Base-by-base conservation (phyloP, 2,113 vertebrate species). In the Melanerpes formicivorus region DNA sequence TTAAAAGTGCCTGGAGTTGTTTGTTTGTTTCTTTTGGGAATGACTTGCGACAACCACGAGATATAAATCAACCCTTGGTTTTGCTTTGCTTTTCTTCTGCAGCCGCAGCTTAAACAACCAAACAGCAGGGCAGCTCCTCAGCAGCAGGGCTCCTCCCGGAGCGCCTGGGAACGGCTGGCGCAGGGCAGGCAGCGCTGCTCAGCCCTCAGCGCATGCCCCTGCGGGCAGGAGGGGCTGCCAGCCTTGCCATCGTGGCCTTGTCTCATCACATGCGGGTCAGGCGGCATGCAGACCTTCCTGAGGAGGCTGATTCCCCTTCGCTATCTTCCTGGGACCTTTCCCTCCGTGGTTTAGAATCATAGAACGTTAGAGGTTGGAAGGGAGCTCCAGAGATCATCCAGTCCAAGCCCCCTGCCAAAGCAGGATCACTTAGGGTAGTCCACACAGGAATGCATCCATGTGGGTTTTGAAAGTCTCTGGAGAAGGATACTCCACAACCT, bases 41-140 rank as follows among this genome's bases (percentile, higher is more conserved):
- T 5, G 76, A 56, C 73, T 94, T 92, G 80, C 87, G 95, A 80
- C 72, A 96, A 96, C 90, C 90, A 73, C 71, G 79, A 88, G 72
- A 94, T 95, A 95, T 96, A 96, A 96, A 96, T 95, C 94, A 95
- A 91, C 7, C 40, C 79, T 85, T 69, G 89, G 94, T 78, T 95
- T 94, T 90, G 81, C 79, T 94, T 93, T 84, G 44, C 84, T 85
- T 96, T 95, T 96, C 94, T 94, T 93, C 87, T 58, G 87, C 89
- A 83, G 87, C 93, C 76, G 2, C 94, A 96, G 93, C 66, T 93
- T 78, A 91, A 96, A 94, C 91, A 96, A 96, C 93, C 85, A 88
- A 96, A 94, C 93, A 95, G 95, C 91, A 0, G 94, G 96, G 87
- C 90, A 95, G 63, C 87, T 79, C 23, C 88, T 58, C 93, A 13